Conservation (phyloP, 2,113 vertebrate species). For the Ameiurus melas region DNA sequence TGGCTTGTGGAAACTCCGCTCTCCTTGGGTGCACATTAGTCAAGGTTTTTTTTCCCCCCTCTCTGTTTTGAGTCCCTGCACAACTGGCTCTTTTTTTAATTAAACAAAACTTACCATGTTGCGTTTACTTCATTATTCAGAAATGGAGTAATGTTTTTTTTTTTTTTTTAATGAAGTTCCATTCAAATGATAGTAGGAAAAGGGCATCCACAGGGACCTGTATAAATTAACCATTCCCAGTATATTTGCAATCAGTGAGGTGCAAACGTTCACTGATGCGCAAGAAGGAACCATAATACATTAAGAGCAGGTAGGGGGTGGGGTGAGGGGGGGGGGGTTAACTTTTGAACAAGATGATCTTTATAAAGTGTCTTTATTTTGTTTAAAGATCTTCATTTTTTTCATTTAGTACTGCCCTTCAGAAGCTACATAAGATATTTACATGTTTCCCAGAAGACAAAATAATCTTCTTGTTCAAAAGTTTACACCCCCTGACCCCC, state of each 20-base stretch:
- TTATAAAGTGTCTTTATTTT: no score
- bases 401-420: no score
- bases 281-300: no score
- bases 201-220: neutral
- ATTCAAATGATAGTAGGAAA: conserved; percentile 17
- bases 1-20: conserved; percentile 55
- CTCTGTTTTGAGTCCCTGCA: conserved; percentile 44
- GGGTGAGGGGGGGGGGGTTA: no score
- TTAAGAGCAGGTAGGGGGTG: no score
- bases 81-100: conserved; percentile 45
- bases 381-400: no score
- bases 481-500: no score
- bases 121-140: neutral
- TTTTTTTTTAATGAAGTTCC: neutral
- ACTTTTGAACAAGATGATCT: no score
- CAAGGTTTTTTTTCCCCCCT: conserved; percentile 15
- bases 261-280: no score
- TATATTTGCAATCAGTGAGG: conserved; percentile 18
- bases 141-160: neutral
- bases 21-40: conserved; percentile 57
- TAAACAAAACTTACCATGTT: conserved; percentile 7
- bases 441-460: no score
- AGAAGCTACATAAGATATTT: no score
- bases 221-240: neutral
- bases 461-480: no score